These are phyloP conservation scores for Lepus timidus DNA, from an alignment of 2,113 vertebrate genomes.

Conservation along the genomic window DNA sequence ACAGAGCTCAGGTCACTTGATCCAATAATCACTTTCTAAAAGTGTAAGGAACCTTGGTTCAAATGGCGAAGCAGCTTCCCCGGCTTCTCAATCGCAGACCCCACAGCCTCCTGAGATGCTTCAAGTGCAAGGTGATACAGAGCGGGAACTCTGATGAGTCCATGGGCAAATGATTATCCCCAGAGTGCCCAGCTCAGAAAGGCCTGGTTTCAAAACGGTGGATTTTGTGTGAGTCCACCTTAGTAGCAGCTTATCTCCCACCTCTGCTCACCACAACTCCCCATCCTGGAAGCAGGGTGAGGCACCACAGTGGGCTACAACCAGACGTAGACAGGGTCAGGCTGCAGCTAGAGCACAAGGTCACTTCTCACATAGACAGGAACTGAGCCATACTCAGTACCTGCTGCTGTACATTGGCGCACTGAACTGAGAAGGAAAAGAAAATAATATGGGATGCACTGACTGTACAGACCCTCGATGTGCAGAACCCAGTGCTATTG, in stretches of 20 bases:
- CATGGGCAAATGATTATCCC: neutral
- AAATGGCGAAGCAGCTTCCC: neutral
- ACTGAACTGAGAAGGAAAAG: neutral
- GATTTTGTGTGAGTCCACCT: neutral
- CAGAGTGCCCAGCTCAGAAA: neutral
- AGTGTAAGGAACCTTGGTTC: neutral
- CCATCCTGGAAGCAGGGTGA: neutral
- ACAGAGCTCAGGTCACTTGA: no score
- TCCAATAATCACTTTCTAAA: neutral
- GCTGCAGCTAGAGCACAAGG: neutral
- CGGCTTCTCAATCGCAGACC: neutral
- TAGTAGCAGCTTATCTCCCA: neutral
- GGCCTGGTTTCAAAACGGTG: neutral
- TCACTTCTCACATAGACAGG: neutral
- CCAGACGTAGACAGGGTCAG: no score
- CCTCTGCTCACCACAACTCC: accelerated
- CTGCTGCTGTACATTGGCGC: neutral
- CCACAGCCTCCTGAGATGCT: neutral
- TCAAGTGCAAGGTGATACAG: neutral
- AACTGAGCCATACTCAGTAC: neutral
- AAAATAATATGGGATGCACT: accelerated
- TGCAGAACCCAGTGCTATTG: neutral
- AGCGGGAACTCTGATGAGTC: neutral
- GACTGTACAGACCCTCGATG: accelerated
- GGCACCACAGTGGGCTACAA: neutral